Evolutionary conservation across 2,888 invertebrate genomes (phyloP), one percentile per base, ranked within the genome.

Genomic region (Leptinotarsa tumamoca): DNA sequence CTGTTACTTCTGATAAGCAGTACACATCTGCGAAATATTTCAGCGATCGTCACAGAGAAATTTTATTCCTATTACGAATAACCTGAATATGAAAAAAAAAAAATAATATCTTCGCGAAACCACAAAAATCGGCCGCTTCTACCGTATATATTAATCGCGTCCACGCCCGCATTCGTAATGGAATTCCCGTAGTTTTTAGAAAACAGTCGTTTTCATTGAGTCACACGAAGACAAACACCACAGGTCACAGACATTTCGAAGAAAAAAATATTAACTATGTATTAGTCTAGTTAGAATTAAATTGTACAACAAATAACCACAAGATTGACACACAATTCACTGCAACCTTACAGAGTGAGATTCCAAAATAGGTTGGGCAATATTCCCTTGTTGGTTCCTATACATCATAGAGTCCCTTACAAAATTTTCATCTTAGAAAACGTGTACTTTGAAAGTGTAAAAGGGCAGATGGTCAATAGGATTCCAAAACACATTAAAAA

Each of bases 211-310:
- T 58, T 23, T 58, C 23, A 58, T 21, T 58, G 58, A 58, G 58
- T 58, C 58, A 58, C 23, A 23, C 1, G 1, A 58, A 5, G 58
- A 15, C 23, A 58, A 58, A 58, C 23, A 58, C 18, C 21, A 58
- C 58, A 58, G 58, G 58, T 58, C 58, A 58, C 4, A 58, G 23
- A 58, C 58, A 23, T 23, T 58, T 58, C 58, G 14, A 2, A 23
- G 58, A 58, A 58, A 58, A 43, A 21, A 4, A 21, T 10, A 21
- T 58, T 14, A 21, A 58, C 13, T 23, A 43, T 43, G 43, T 15
- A 58, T 58, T 23, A 58, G 58, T 15, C 58, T 58, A 58, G 58
- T 58, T 23, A 58, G 27, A 58, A 27, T 58, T 58, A 10, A 23
- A 58, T 23, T 23, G 58, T 23, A 14, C 4, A 58, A 4, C 58